Base-by-base conservation (phyloP, 2,888 invertebrate genomes). In the Spodoptera littoralis region DNA sequence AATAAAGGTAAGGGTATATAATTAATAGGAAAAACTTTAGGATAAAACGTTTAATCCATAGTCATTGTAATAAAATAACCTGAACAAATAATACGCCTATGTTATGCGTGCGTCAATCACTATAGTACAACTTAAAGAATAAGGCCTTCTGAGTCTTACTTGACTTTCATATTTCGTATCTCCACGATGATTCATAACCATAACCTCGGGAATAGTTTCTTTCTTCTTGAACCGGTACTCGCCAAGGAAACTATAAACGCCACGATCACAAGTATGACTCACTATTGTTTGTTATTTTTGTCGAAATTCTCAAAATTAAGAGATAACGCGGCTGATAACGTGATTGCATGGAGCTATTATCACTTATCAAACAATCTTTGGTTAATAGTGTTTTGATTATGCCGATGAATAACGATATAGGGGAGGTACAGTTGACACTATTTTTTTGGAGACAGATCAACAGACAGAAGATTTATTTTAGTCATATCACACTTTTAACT, bases 181-280 rank as follows among this genome's bases (percentile, higher is more conserved):
- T 48, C 59, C 24, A 46, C 30, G 18, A 24, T 77, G 73, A 77
- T 48, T 72, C 72, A 78, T 58, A 50, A 53, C 27, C 55, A 78
- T 60, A 53, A 56, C 41, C 55, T 41, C 46, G 43, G 41, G 60
- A 68, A 60, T 59, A 44, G 30, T 63, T 58, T 74, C 45, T 60
- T 76, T 76, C 77, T 13, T 70, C 53, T 49, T 13, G 41, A 65
- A 65, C 76, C 72, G 71, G 71, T 75, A 75, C 47, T 54, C 18
- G 22, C 47, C 53, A 64, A 70, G 72, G 65, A 70, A 70, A 70
- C 70, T 47, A 64, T 41, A 2, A 43, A 47, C 47, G 55, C 42
- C 49, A 49, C 63, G 46, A 47, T 75, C 42, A 48, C 47, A 41
- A 68, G 8, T 13, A 36, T 72, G 76, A 72, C 27, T 75, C 76